A percentile compares a stretch with the other conserved stretches of the same genome.
Evolutionary conservation across 2,888 invertebrate genomes (phyloP).

Genomic region (Ormyrus thymus): DNA sequence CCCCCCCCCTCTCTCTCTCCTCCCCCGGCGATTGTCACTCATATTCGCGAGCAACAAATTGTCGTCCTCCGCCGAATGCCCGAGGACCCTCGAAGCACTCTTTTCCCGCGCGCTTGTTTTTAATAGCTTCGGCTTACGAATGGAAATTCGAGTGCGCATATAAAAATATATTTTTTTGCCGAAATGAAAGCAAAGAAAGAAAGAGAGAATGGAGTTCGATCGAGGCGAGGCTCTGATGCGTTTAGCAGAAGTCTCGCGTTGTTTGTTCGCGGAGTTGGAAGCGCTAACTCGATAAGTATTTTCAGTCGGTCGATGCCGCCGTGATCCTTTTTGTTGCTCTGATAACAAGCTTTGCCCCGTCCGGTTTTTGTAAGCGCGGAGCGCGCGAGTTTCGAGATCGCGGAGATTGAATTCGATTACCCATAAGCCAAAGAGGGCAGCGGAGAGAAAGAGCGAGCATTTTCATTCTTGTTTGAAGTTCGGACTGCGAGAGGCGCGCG

Average conservation of each 20-base stretch:
- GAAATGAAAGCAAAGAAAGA: too few species aligned
- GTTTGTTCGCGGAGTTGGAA: not conserved
- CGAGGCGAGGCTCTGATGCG: not conserved
- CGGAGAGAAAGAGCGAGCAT: not conserved
- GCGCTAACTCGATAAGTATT: conserved; percentile 23
- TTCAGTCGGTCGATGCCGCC: not conserved
- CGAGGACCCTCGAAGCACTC: too few species aligned
- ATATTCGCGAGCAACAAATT: too few species aligned
- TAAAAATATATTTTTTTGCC: too few species aligned
- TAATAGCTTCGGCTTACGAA: too few species aligned
- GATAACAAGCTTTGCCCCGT: conserved; percentile 7
- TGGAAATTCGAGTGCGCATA: too few species aligned
- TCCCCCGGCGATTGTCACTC: too few species aligned
- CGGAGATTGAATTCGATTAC: conserved; percentile 11
- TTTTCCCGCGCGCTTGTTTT: too few species aligned
- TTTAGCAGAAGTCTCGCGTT: not conserved
- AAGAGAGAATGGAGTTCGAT: not conserved
- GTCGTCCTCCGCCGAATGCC: too few species aligned
- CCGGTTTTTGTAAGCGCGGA: too few species aligned
- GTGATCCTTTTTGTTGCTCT: not conserved
- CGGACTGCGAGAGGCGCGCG: not conserved
- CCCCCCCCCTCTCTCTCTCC: not conserved
- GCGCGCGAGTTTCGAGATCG: not conserved
- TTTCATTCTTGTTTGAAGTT: conserved; percentile 13
- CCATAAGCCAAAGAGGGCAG: not conserved